Conservation (phyloP, 2,113 vertebrate genomes). For the Indicator maculatus region DNA sequence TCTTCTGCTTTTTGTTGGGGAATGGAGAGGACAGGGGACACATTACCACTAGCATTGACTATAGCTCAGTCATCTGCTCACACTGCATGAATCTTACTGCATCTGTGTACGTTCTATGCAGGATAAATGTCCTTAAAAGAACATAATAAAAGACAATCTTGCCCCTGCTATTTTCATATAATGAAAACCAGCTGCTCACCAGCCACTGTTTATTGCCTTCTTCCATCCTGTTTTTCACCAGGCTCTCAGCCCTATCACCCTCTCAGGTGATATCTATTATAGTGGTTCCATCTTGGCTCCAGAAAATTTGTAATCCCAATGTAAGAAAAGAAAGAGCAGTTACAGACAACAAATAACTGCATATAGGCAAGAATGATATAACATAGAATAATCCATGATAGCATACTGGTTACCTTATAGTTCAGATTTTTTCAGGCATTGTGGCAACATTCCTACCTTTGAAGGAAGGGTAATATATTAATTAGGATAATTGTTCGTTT, state of each 20-base stretch:
- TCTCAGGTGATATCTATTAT: neutral
- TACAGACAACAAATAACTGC: neutral
- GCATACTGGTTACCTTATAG: neutral
- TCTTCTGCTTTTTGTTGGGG: neutral
- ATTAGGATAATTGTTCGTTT: neutral
- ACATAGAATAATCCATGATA: neutral
- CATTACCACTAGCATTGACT: neutral
- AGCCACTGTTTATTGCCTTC: neutral
- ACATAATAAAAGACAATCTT: neutral
- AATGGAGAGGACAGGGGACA: too few relatives aligned
- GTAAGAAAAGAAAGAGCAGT: neutral
- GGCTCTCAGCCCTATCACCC: neutral
- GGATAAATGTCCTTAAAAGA: neutral
- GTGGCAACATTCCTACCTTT: neutral
- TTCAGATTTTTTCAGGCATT: neutral
- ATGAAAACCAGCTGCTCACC: neutral
- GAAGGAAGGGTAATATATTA: neutral
- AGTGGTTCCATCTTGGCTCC: neutral
- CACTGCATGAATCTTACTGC: neutral
- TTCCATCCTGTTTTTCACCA: neutral
- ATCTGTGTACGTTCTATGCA: neutral
- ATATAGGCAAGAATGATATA: neutral
- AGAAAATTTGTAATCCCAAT: neutral
- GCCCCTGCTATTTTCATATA: neutral
- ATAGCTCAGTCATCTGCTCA: neutral